A percentile compares a stretch with the other conserved stretches of the same genome.
These are phyloP conservation scores for Mastomys coucha DNA, from an alignment of 2,113 vertebrate genomes.

Conservation along the genomic window DNA sequence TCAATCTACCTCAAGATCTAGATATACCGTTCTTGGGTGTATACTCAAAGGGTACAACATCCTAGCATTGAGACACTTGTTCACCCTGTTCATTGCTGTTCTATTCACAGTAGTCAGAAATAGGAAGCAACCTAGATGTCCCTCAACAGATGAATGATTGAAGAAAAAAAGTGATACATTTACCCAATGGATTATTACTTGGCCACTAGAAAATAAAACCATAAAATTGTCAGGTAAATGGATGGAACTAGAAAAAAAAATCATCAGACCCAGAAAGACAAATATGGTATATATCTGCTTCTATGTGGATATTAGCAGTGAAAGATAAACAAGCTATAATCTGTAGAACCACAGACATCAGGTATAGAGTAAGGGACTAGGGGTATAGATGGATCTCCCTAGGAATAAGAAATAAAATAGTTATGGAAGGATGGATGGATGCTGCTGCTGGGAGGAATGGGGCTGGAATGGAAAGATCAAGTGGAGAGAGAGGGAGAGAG, in stretches of 20 bases:
- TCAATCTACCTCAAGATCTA: neutral
- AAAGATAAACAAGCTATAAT: neutral
- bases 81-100: neutral
- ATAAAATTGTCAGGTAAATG: neutral
- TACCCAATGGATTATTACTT: neutral
- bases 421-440: neutral
- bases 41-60: neutral
- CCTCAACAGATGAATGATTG: neutral
- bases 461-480: neutral
- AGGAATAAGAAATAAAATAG: neutral
- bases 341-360: neutral
- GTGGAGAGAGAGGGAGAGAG: neutral
- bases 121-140: neutral
- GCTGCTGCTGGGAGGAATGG: neutral
- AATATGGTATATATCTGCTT: neutral
- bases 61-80: neutral
- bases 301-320: neutral
- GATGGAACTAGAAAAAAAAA: neutral
- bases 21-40: neutral
- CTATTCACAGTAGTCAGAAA: neutral
- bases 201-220: neutral
- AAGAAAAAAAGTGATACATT: neutral
- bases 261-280: neutral
- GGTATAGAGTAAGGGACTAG: neutral
- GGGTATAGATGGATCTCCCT: neutral